Evolutionary conservation across 2,888 invertebrate genomes (phyloP), one percentile per base, ranked within the genome.

Genomic region (Proisotoma minuta): DNA sequence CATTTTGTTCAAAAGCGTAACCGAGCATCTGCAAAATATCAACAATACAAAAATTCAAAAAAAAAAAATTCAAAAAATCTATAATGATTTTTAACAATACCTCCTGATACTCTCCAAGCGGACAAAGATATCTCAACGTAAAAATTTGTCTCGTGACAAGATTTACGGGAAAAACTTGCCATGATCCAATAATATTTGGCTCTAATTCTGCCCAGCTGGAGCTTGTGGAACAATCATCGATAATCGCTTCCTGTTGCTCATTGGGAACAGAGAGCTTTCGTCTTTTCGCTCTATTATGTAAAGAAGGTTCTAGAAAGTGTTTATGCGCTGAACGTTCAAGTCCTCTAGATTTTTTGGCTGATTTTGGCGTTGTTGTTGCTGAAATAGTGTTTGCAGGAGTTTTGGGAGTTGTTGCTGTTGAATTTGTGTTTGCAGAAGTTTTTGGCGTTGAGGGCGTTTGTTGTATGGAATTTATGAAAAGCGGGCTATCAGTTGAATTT

Each of bases 81-180:
- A 47, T 47, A n/a, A 5, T 20, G n/a, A 20, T 10, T 47, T 47
- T 5, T 20, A 18, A 47, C 34, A 23, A 76, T 67, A 86, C 86
- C 82, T 96, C 97, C 78, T 98, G 98, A 77, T 97, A 98, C 77
- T 97, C 98, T 15, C 96, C 98, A 85, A 97, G 89, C 0, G 97
- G 92, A 2, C 93, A 90, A n/a, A 99, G 82, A 77, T 96, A 99
- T 73, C 93, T 84, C 27, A 98, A 79, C 75, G 97, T 94, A 1
- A 97, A 82, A 81, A 97, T 88, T 78, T 97, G 96, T 76, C 89
- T 87, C 28, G 95, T 94, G 0, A 89, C 89, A 57, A 87, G 81
- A 0, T 90, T 91, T 1, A 93, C 86, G 5, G 98, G 98, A 77
- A 89, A 87, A 73, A 97, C 87, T 76, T 91, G 89, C 71, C 94